phyloP scores from a whole-genome alignment of 2,888 invertebrate species.

The Charanyca ferruginea region DNA sequence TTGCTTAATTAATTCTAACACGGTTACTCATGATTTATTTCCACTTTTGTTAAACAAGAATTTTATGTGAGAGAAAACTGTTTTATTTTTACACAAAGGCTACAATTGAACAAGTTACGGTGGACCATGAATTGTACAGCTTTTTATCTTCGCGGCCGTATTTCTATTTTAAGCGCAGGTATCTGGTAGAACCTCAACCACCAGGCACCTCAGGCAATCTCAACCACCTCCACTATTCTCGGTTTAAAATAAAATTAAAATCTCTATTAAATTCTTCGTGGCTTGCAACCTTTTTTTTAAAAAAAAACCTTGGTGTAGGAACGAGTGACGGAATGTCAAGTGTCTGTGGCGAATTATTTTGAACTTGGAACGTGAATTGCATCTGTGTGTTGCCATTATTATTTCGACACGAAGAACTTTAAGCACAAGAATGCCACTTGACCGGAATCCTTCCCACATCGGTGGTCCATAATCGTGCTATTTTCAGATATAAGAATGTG shows the following conservation, averaged over 20 bases:
- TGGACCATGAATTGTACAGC: constrained; percentile 75
- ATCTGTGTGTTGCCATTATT: constrained; percentile 27
- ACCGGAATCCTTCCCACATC: constrained; percentile 50
- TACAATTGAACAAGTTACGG: constrained; percentile 61
- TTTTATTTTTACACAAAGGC: constrained; percentile 53
- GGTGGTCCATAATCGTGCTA: constrained; percentile 59
- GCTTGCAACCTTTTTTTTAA: constrained; percentile 70
- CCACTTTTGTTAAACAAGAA: constrained; percentile 64
- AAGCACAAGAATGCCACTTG: constrained; percentile 60
- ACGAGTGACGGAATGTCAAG: constrained; percentile 56
- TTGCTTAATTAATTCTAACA: constrained; percentile 81
- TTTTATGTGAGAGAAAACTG: constrained; percentile 65
- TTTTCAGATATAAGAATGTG: constrained; percentile 69
- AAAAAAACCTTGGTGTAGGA: constrained; percentile 65
- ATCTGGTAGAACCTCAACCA: constrained; percentile 74
- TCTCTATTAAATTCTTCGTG: constrained; percentile 75
- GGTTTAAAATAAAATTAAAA: constrained; percentile 79
- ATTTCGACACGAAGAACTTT: too few relatives aligned
- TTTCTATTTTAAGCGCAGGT: constrained; percentile 81
- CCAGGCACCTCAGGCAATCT: constrained; percentile 75
- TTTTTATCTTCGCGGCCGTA: constrained; percentile 72
- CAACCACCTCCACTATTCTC: constrained; percentile 64
- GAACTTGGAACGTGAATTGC: constrained; percentile 47
- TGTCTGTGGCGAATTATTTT: constrained; percentile 61
- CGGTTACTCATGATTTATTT: constrained; percentile 74